Conservation (phyloP, 2,888 invertebrate genomes). For the Rhagophthalmus giganteus region DNA sequence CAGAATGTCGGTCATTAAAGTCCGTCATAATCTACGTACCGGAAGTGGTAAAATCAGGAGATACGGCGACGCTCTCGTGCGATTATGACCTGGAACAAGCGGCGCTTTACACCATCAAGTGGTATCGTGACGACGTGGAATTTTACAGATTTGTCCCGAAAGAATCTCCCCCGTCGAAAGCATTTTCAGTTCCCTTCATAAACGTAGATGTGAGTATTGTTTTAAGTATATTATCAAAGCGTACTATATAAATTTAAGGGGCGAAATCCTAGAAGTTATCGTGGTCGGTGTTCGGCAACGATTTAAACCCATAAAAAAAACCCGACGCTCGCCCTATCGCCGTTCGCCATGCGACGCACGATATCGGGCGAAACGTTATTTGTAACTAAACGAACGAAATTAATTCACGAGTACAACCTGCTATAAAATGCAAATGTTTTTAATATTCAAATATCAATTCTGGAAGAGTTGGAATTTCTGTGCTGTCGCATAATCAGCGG, state of each 20-base stretch:
- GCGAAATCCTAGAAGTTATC: no score
- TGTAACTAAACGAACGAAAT: background rate
- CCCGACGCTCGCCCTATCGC: no score
- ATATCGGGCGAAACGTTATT: no score
- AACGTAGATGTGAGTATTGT: constrained; percentile 60
- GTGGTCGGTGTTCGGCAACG: no score
- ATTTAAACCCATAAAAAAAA: no score
- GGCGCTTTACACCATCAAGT: constrained; percentile 59
- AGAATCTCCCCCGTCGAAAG: constrained; percentile 58
- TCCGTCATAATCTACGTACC: constrained; percentile 53
- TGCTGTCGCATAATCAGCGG: no score
- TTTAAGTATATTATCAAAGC: no score
- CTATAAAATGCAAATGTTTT: no score
- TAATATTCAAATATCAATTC: no score
- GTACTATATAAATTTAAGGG: no score
- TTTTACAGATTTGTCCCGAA: constrained; percentile 61
- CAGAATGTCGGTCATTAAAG: constrained; percentile 46
- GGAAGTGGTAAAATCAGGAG: constrained; percentile 55
- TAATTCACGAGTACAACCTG: background rate
- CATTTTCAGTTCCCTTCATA: constrained; percentile 56
- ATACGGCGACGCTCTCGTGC: constrained; percentile 57
- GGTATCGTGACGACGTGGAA: constrained; percentile 60
- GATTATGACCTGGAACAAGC: constrained; percentile 60
- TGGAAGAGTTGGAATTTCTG: no score
- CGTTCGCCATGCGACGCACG: no score